Evolutionary conservation across 2,888 invertebrate genomes (phyloP), one percentile per base, ranked within the genome.

Genomic region (Rhagium mordax): DNA sequence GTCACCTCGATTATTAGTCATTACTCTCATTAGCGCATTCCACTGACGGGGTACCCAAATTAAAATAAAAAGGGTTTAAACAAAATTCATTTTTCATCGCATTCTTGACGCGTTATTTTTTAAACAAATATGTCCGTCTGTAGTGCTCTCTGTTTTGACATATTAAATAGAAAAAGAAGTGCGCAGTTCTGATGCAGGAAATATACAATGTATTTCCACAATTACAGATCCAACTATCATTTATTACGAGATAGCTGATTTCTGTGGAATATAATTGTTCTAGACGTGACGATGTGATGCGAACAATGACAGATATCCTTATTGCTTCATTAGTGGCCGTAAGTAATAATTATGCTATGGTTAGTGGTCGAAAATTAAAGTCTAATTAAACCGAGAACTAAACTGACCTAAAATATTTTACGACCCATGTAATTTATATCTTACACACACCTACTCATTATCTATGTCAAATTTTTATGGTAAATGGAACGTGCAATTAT

Each of bases 401-500:
- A 24, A 24, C 55, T 55, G 55, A 27, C 24, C 55, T 41, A 24
- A 20, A 59, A 24, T 59, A 59, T 33, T 59, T 59, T 59, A 33
- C n/a, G 3, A 2, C 33, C 15, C 18, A 59, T 15, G 33, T 29
- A 33, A 59, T 59, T 59, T 59, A 29, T 15, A 33, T 29, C 15
- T 59, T 15, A 24, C 59, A 16, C 18, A 59, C 13, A 59, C 55
- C 55, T 13, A 24, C 59, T 18, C 33, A 59, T 27, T 59, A 59
- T 5, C 59, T 29, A 8, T 33, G 29, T 18, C 27, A 29, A 59
- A 59, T 59, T 57, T 20, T 57, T 33, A 13, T 33, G 59, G 27
- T 59, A 16, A 59, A 33, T 59, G 29, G 29, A 59, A 59, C 59
- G 27, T 33, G 18, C 18, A 59, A 33, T 59, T 29, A 59, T 59